A percentile compares a stretch with the other conserved stretches of the same genome.
Evolutionary conservation across 2,888 invertebrate species (phyloP).

Genomic region (Troides oblongomaculatus): DNA sequence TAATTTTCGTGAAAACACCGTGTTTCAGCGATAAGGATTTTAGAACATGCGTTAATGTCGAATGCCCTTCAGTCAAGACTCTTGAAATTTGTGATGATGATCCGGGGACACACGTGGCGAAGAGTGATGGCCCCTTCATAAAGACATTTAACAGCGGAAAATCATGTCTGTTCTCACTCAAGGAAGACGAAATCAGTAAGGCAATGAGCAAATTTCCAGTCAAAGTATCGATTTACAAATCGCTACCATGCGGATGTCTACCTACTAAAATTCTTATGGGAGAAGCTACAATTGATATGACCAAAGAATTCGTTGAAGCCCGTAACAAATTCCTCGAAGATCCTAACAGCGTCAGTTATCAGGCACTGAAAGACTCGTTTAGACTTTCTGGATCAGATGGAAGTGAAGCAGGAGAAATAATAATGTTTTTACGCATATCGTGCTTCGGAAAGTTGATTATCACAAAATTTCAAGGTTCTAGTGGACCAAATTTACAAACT

Average conservation of each 20-base stretch:
- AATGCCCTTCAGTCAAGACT: conserved; percentile 79
- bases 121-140: conserved; percentile 61
- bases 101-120: conserved; percentile 58
- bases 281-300: conserved; percentile 78
- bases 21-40: conserved; percentile 70
- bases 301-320: conserved; percentile 80
- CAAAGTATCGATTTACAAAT: conserved; percentile 79
- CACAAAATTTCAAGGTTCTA: conserved; percentile 81
- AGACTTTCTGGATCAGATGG: conserved; percentile 74
- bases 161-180: conserved; percentile 84
- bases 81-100: conserved; percentile 83
- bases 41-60: conserved; percentile 82
- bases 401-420: conserved; percentile 77
- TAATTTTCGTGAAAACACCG: conserved; percentile 62
- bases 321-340: conserved; percentile 71
- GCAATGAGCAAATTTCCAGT: conserved; percentile 79
- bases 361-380: conserved; percentile 82
- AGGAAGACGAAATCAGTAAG: conserved; percentile 72
- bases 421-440: conserved; percentile 82
- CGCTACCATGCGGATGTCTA: conserved; percentile 80
- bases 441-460: conserved; percentile 84
- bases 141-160: conserved; percentile 82
- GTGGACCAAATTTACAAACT: conserved; percentile 48
- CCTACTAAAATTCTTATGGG: conserved; percentile 83
- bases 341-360: conserved; percentile 71